Base-by-base conservation (phyloP, 2,113 vertebrate species). In the Pithys albifrons region DNA sequence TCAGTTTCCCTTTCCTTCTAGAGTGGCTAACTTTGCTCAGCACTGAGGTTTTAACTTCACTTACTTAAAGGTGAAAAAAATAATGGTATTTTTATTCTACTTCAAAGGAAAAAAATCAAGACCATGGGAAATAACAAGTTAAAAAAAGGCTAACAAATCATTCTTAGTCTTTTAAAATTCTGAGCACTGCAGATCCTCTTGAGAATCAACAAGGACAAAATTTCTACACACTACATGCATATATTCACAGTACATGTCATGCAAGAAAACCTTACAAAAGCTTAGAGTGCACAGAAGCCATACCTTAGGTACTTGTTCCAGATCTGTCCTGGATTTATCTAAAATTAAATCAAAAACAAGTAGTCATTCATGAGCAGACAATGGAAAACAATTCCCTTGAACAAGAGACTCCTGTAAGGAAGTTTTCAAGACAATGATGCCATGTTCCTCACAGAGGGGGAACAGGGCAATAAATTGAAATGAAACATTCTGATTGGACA, bases 251-350 rank as follows among this genome's bases (percentile, higher is more conserved):
- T n/a, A 19, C 19, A 70, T 18, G 51, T 58, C 14, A 37, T 2
- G 10, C 33, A 17, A 92, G 19, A 84, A 93, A 77, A 48, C 71
- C 25, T 90, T 81, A 66, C 39, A 87, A 85, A 85, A 93, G 45
- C 39, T 94, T 79, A 51, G 6, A 69, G 17, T 28, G 27, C 72
- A 61, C 39, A 77, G 57, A 83, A 81, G 54, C 52, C 92, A 95
- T 98, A 99, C 99, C 99, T 99, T 99, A 89, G 99, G 99, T 96
- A 99, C 99, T 98, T 99, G 99, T 69, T 99, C 99, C 97, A 99
- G 98, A 97, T 99, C 99, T 72, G 98, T 98, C 98, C 98, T 98
- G 96, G 99, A 99, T 98, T 99, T 99, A 93, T 99, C 99, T 99
- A 96, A 74, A 72, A 98, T 90, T 59, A 93, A 97, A 96, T 85